Evolutionary conservation across 1,140 invertebrate species (phyloP).

Genomic region (Trinorchestia longiramus): DNA sequence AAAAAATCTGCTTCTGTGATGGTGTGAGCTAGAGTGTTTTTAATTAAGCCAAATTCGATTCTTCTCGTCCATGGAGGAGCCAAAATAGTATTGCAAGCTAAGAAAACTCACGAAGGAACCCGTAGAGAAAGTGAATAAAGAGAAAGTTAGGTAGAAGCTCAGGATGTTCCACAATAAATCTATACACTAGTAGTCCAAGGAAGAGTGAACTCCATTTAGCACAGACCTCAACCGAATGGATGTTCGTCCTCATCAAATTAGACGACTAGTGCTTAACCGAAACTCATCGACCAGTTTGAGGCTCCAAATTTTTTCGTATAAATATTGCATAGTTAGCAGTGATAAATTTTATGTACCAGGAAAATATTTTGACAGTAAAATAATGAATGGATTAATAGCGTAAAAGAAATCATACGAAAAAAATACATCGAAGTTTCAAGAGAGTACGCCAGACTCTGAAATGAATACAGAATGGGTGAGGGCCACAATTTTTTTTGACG

Average conservation of each 20-base stretch:
- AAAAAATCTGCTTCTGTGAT: too few relatives aligned
- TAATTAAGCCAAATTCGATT: too few relatives aligned
- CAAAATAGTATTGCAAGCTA: too few relatives aligned
- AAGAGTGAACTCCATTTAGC: background rate
- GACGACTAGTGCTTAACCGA: background rate
- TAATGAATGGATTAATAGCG: background rate
- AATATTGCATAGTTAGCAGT: background rate
- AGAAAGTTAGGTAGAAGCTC: too few relatives aligned
- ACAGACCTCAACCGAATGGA: background rate
- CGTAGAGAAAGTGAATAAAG: too few relatives aligned
- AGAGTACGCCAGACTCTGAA: background rate
- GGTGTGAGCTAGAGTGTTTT: too few relatives aligned
- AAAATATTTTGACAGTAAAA: background rate
- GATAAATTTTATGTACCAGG: background rate
- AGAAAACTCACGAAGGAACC: too few relatives aligned
- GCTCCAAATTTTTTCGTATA: background rate
- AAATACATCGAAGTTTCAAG: background rate
- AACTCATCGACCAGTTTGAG: background rate
- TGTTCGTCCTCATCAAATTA: background rate
- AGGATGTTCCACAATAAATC: too few relatives aligned
- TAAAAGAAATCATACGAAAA: background rate
- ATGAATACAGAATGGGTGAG: background rate
- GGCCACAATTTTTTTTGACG: background rate
- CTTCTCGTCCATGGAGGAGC: too few relatives aligned
- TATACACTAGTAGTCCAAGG: too few relatives aligned